phyloP scores from a whole-genome alignment of 2,888 invertebrate genomes.

The Congeria kusceri region DNA sequence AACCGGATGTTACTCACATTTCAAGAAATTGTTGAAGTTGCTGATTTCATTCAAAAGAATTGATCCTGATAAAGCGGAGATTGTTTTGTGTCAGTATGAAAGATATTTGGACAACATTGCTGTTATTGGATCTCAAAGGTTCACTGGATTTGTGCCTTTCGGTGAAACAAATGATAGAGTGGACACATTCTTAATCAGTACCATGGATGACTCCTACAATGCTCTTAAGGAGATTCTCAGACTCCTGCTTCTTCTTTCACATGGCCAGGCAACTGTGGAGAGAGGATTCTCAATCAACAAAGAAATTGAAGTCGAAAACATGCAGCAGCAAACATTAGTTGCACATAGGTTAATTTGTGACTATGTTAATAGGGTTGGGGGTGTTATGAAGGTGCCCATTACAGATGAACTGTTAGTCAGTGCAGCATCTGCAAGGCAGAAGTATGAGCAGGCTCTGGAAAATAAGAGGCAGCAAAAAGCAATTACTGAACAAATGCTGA shows the following conservation, averaged over 20 bases:
- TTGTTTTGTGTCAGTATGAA: slow-evolving; percentile 17
- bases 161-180: slow-evolving; percentile 12
- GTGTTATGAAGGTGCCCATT: slow-evolving; percentile 42
- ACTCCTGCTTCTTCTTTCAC: slow-evolving; percentile 61
- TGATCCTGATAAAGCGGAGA: slow-evolving; percentile 22
- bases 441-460: slow-evolving; percentile 35
- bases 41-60: slow-evolving; percentile 32
- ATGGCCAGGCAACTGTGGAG: slow-evolving; percentile 71
- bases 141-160: slow-evolving; percentile 30
- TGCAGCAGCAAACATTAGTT: slow-evolving; percentile 53
- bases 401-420: slow-evolving; percentile 22
- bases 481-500: slow-evolving; percentile 12
- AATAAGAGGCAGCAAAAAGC: slow-evolving; percentile 18
- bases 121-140: slow-evolving; percentile 21
- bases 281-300: slow-evolving; percentile 71
- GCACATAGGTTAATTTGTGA: slow-evolving; percentile 61
- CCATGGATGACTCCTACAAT: slow-evolving; percentile 24
- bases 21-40: slow-evolving; percentile 11
- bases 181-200: slow-evolving; percentile 30
- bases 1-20: slow-evolving; percentile 6
- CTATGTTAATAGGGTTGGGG: slow-evolving; percentile 46
- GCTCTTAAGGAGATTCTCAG: slow-evolving; percentile 23
- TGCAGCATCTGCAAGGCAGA: slow-evolving; percentile 40
- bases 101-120: slow-evolving; percentile 20
- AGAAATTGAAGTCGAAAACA: slow-evolving; percentile 58